Evolutionary conservation across 2,113 vertebrate species (phyloP), one percentile per base, ranked within the genome.

Genomic region (Nyctibius bracteatus): DNA sequence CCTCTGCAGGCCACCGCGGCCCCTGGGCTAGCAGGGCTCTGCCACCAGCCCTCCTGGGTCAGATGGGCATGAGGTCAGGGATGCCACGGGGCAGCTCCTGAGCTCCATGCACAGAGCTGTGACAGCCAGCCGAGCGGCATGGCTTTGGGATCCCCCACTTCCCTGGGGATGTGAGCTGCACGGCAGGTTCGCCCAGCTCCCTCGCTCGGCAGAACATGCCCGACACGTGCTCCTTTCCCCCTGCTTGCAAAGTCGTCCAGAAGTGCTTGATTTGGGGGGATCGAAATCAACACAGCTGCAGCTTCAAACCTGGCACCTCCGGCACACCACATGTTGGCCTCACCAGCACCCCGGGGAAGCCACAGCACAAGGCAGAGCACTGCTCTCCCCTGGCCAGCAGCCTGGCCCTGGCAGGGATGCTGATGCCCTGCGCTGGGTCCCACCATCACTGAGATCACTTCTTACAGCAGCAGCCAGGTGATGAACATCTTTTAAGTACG

Each of bases 1-100:
- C 5, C 0, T 0, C 51, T 43, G 61, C 0, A 3, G 67, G 47
- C 17, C 51, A 57, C 13, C 2, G 0, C 0, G 0, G n/a, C 18
- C 47, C 22, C 47, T 58, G 17, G 71, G 57, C 18, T 8, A 44
- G n/a, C 14, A 41, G 37, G 27, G 59, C 70, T 88, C 55, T 65
- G 2, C 44, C 22, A 2, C 0, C 2, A 73, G 11, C 47, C 33
- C 33, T 58, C 23, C 44, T 54, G 27, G 37, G 52, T 54, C 30
- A 47, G 37, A 81, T 4, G 16, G 46, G 8, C 9, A 9, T 24
- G 78, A 68, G 54, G 67, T 15, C 84, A 89, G 37, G 51, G 37
- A 70, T 19, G 28, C 63, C 25, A 14, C 1, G 7, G 24, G 44
- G 11, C 63, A 92, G 49, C 39, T 83, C 55, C 24, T 0, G 0